Conservation (phyloP, 1,140 invertebrate genomes). For the Orius laevigatus region DNA sequence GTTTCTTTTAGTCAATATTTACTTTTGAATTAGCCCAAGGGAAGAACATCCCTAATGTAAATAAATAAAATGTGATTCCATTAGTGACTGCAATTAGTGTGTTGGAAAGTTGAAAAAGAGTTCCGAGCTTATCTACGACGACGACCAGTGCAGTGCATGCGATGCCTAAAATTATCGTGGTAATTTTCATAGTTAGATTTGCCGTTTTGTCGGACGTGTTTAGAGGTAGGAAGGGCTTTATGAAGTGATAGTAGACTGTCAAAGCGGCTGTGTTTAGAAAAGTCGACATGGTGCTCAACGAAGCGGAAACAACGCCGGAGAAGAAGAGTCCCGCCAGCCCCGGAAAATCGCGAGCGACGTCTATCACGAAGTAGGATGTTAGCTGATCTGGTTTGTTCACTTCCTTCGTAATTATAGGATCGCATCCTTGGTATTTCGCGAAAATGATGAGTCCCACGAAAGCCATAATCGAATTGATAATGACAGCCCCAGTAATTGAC, state of each 20-base stretch:
- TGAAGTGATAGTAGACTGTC: constrained; percentile 37
- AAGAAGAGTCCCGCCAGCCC: constrained; percentile 44
- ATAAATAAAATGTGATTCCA: constrained; percentile 34
- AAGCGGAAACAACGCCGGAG: constrained; percentile 44
- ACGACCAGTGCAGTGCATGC: constrained; percentile 47
- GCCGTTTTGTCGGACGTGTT: not conserved
- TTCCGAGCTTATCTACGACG: constrained; percentile 46
- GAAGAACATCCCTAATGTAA: constrained; percentile 34
- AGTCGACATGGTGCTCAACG: constrained; percentile 27
- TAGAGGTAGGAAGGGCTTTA: constrained; percentile 26
- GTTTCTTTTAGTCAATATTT: not conserved
- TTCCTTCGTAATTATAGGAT: constrained; percentile 29
- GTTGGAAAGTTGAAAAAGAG: constrained; percentile 23
- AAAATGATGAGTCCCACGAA: constrained; percentile 62
- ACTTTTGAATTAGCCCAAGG: constrained; percentile 31
- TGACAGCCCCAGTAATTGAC: constrained; percentile 20
- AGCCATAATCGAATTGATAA: constrained; percentile 35
- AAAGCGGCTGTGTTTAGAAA: constrained; percentile 37
- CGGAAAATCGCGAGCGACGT: constrained; percentile 30
- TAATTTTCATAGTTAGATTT: constrained; percentile 30
- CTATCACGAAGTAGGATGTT: constrained; percentile 36
- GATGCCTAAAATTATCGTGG: constrained; percentile 38
- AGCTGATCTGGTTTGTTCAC: constrained; percentile 29
- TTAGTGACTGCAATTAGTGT: constrained; percentile 24
- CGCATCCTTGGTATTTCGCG: constrained; percentile 25